These are phyloP conservation scores for Ardeotis arabs DNA, from an alignment of 2,113 vertebrate species.

Conservation along the genomic window DNA sequence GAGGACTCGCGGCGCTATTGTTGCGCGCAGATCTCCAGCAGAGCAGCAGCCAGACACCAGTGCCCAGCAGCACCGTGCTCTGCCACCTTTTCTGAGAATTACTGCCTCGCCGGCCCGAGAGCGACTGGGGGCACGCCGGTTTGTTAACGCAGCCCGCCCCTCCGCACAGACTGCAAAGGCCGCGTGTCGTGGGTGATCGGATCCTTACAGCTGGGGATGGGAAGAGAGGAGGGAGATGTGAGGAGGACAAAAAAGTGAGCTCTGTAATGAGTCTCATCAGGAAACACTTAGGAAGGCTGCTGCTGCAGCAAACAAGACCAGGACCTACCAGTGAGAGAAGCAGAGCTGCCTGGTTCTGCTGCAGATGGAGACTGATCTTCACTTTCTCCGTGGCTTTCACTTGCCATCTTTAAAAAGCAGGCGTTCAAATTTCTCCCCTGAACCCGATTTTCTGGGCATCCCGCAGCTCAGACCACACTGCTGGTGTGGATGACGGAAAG, in stretches of 20 bases:
- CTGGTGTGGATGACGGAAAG: not conserved
- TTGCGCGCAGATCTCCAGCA: conserved; percentile 33
- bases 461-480: not conserved
- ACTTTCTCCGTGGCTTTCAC: not conserved
- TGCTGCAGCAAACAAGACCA: not conserved
- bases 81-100: conserved; percentile 1
- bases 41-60: conserved; percentile 28
- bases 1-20: conserved; percentile 7
- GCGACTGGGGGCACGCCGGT: not conserved
- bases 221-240: not conserved
- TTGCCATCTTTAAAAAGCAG: not conserved
- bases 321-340: not conserved
- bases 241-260: not conserved
- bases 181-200: not conserved
- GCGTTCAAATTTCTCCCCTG: not conserved
- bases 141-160: not conserved
- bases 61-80: conserved; percentile 21
- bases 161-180: not conserved
- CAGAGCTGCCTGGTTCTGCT: not conserved
- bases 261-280: not conserved
- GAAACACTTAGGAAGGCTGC: not conserved
- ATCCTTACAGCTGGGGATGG: not conserved
- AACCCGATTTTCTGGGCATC: not conserved
- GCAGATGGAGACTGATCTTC: not conserved
- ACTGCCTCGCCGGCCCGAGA: not conserved